Conservation (phyloP, 2,113 vertebrate species). For the Lasiurus cinereus region DNA sequence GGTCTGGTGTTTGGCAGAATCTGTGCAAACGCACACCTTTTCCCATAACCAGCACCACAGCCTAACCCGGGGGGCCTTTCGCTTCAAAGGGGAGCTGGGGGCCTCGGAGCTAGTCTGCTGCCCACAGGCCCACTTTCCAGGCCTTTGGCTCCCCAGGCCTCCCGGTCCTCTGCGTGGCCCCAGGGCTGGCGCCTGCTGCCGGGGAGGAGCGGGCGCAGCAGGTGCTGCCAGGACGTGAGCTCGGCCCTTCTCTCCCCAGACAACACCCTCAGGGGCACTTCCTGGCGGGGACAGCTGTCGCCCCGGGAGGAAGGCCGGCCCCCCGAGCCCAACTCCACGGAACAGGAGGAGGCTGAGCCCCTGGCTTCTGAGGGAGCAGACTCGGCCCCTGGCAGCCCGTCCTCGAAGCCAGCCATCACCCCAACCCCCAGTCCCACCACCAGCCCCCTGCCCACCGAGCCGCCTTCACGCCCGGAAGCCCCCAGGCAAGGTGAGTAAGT, state of each 20-base stretch:
- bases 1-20: background rate
- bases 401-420: background rate
- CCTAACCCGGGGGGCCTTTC: background rate
- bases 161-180: background rate
- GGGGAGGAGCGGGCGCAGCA: background rate
- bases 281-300: slow-evolving; percentile 85
- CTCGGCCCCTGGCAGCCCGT: background rate
- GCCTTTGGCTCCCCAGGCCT: background rate
- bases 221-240: background rate
- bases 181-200: background rate
- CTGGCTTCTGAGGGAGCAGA: background rate
- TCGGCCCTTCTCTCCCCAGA: slow-evolving; percentile 84
- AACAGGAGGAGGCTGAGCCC: slow-evolving; percentile 60
- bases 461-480: background rate
- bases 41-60: background rate
- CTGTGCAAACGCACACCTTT: background rate
- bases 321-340: background rate
- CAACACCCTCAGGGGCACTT: slow-evolving; percentile 82
- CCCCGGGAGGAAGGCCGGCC: slow-evolving; percentile 83
- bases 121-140: background rate
- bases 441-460: background rate
- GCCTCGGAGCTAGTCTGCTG: background rate
- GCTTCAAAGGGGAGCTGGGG: background rate
- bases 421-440: slow-evolving; percentile 47
- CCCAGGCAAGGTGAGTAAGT: slow-evolving; percentile 83